Evolutionary conservation across 2,113 vertebrate species (phyloP).

Genomic region (Oxyruncus cristatus): DNA sequence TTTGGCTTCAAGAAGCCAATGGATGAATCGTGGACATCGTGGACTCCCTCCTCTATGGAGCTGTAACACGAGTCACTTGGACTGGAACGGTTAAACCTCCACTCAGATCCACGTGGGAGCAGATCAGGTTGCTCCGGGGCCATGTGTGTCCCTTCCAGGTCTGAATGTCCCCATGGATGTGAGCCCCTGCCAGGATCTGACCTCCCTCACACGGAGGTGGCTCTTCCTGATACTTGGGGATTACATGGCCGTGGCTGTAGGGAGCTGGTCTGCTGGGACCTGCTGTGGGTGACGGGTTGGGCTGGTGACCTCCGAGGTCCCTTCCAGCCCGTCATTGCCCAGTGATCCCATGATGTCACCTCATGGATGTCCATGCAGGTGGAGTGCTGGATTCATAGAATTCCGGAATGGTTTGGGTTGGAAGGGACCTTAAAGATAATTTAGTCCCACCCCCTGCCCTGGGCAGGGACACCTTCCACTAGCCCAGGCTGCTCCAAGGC

Average conservation of each 20-base stretch:
- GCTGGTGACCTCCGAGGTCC: background rate
- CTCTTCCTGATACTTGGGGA: background rate
- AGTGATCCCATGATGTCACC: rapidly evolving
- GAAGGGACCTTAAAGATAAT: background rate
- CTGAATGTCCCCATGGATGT: background rate
- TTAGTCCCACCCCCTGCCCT: background rate
- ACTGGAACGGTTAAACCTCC: rapidly evolving
- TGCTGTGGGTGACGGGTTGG: background rate
- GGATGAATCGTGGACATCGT: background rate
- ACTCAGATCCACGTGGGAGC: background rate
- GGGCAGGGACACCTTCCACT: background rate
- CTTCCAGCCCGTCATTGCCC: background rate
- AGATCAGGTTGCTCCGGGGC: background rate
- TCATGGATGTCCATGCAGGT: background rate
- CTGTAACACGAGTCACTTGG: background rate
- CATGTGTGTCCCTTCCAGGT: background rate
- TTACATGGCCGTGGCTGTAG: rapidly evolving
- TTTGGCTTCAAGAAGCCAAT: background rate
- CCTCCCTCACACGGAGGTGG: background rate
- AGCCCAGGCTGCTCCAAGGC: background rate
- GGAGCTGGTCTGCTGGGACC: background rate
- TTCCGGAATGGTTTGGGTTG: background rate
- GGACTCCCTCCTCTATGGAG: background rate
- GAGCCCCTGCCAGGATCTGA: background rate
- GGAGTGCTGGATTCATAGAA: background rate